Conservation (phyloP, 2,797 vertebrate species). For the Artibeus lituratus region DNA sequence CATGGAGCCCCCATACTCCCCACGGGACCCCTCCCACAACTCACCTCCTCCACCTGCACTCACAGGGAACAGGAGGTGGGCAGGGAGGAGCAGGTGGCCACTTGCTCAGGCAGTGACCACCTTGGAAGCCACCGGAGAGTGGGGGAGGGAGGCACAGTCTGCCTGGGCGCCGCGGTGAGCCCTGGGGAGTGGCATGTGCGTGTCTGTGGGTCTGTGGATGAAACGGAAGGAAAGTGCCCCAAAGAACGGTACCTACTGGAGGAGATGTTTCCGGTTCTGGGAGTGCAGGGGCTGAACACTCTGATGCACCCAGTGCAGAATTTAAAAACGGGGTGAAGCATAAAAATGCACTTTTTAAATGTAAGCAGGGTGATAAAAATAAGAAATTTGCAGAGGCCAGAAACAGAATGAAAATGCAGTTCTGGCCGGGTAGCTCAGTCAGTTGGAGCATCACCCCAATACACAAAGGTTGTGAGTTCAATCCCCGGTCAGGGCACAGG, state of each 20-base stretch:
- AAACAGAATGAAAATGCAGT: not conserved
- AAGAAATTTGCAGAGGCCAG: not conserved
- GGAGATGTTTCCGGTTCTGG: not conserved
- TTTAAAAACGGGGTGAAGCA: not conserved
- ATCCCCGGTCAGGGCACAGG: too few relatives aligned
- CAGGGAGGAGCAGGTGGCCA: not conserved
- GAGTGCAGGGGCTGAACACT: not conserved
- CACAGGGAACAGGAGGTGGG: not conserved
- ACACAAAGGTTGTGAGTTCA: too few relatives aligned
- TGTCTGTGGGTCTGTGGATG: too few relatives aligned
- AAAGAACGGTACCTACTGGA: not conserved
- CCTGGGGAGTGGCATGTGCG: not conserved
- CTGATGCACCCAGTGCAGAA: not conserved
- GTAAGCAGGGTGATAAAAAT: not conserved
- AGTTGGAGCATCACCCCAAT: too few relatives aligned
- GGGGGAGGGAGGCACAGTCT: not conserved
- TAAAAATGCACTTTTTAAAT: not conserved
- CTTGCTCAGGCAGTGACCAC: not conserved
- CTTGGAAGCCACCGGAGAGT: not conserved
- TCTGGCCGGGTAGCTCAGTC: too few relatives aligned
- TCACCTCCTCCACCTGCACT: rapidly evolving
- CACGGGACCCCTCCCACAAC: too few relatives aligned
- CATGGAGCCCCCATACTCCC: not conserved
- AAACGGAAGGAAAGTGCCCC: not conserved
- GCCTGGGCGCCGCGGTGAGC: too few relatives aligned